Evolutionary conservation across 2,888 invertebrate genomes (phyloP).

Genomic region (Lycaena phlaeas): DNA sequence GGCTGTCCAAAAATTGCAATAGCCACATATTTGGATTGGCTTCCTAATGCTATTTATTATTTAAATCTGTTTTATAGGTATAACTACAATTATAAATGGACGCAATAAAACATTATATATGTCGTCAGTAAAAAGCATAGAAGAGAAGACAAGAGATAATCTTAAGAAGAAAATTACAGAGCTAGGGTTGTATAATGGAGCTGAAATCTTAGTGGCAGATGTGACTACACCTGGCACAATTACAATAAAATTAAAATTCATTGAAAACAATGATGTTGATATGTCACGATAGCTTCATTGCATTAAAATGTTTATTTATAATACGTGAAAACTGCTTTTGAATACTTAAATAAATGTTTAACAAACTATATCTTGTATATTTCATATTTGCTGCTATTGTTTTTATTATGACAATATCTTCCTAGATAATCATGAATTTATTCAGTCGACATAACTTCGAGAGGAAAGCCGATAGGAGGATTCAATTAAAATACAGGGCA

Average conservation of each 20-base stretch:
- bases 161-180: conserved; percentile 89
- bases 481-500: too few relatives aligned
- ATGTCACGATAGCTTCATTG: conserved; percentile 37
- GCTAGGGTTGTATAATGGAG: conserved; percentile 87
- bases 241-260: conserved; percentile 81
- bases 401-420: too few relatives aligned
- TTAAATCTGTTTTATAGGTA: conserved; percentile 74
- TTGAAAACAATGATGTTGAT: conserved; percentile 67
- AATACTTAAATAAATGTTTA: too few relatives aligned
- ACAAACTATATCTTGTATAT: too few relatives aligned
- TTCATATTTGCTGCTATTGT: too few relatives aligned
- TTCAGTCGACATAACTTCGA: too few relatives aligned
- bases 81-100: conserved; percentile 86
- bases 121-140: conserved; percentile 92
- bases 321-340: too few relatives aligned
- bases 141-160: conserved; percentile 90
- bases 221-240: conserved; percentile 89
- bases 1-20: too few relatives aligned
- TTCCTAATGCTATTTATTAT: conserved; percentile 8
- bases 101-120: conserved; percentile 95
- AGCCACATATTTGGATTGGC: too few relatives aligned
- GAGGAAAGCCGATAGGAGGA: too few relatives aligned
- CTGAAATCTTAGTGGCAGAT: conserved; percentile 93
- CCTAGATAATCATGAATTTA: too few relatives aligned
- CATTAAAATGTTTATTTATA: too few relatives aligned